Evolutionary conservation across 1,140 invertebrate genomes (phyloP).

Genomic region (Drosophila trapezifrons): DNA sequence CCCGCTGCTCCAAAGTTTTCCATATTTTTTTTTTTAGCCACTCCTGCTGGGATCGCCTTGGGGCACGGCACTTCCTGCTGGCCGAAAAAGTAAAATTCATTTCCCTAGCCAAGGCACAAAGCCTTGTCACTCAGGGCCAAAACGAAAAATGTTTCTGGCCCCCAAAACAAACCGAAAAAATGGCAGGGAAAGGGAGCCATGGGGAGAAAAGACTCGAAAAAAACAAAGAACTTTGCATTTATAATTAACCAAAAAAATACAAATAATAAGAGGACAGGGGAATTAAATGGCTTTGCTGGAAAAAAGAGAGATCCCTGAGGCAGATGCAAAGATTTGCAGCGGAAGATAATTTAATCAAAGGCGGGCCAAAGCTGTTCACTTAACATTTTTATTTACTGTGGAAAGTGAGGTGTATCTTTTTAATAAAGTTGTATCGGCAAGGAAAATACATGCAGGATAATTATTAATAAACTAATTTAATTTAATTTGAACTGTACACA

Average conservation of each 20-base stretch:
- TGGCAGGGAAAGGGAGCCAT: not conserved
- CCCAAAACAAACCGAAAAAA: conserved; percentile 58
- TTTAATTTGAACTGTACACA: not conserved
- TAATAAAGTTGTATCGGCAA: not conserved
- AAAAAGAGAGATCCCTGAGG: conserved; percentile 32
- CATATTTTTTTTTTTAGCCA: conserved; percentile 16
- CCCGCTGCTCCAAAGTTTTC: conserved; percentile 7
- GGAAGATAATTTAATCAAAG: conserved; percentile 37
- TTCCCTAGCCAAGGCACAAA: conserved; percentile 72
- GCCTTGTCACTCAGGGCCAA: conserved; percentile 66
- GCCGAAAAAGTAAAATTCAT: conserved; percentile 74
- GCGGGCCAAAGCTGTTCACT: conserved; percentile 17
- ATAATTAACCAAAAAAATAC: conserved; percentile 68
- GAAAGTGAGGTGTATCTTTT: not conserved
- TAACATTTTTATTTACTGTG: not conserved
- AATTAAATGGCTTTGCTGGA: conserved; percentile 33
- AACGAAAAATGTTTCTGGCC: conserved; percentile 57
- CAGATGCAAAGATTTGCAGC: conserved; percentile 40
- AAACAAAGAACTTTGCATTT: conserved; percentile 67
- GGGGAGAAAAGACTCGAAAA: conserved; percentile 21
- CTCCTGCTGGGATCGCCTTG: conserved; percentile 29
- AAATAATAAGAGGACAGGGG: conserved; percentile 17
- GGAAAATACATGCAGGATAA: not conserved
- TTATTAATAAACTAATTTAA: not conserved
- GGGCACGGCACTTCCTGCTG: conserved; percentile 74